Conservation (phyloP, 1,140 invertebrate genomes). For the Dinothrombium tinctorium region DNA sequence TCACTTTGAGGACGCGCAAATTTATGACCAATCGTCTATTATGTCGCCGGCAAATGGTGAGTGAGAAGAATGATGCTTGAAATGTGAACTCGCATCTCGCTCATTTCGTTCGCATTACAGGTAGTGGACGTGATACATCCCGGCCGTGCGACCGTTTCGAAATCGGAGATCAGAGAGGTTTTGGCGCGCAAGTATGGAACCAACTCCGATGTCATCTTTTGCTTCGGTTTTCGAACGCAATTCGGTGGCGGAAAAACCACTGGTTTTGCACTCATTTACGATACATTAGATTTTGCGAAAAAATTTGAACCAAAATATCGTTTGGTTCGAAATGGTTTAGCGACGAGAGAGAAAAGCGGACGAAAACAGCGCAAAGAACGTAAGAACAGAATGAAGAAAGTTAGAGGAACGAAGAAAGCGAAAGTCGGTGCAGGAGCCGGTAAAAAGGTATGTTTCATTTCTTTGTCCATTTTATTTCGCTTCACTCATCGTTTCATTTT, state of each 20-base stretch:
- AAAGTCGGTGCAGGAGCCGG: conserved; percentile 71
- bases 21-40: conserved; percentile 97
- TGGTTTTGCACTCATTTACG: conserved; percentile 92
- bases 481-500: not conserved
- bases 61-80: conserved; percentile 17
- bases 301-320: conserved; percentile 98
- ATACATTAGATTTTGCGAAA: conserved; percentile 87
- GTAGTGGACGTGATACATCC: conserved; percentile 90
- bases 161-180: conserved; percentile 89
- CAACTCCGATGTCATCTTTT: conserved; percentile 84
- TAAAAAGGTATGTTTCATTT: conserved; percentile 42
- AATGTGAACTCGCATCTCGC: conserved; percentile 2
- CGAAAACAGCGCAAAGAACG: conserved; percentile 98
- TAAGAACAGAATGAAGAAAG: conserved; percentile 99
- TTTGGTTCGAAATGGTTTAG: conserved; percentile 63
- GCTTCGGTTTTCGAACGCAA: conserved; percentile 89
- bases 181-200: conserved; percentile 96
- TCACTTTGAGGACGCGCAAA: conserved; percentile 87
- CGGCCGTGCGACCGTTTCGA: conserved; percentile 75
- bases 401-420: conserved; percentile 88
- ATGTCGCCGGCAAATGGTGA: conserved; percentile 94
- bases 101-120: conserved; percentile 22
- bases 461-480: not conserved
- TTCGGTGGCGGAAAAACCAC: conserved; percentile 96
- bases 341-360: conserved; percentile 66